Evolutionary conservation across 2,888 invertebrate species (phyloP).

Genomic region (Harpalus rufipes): DNA sequence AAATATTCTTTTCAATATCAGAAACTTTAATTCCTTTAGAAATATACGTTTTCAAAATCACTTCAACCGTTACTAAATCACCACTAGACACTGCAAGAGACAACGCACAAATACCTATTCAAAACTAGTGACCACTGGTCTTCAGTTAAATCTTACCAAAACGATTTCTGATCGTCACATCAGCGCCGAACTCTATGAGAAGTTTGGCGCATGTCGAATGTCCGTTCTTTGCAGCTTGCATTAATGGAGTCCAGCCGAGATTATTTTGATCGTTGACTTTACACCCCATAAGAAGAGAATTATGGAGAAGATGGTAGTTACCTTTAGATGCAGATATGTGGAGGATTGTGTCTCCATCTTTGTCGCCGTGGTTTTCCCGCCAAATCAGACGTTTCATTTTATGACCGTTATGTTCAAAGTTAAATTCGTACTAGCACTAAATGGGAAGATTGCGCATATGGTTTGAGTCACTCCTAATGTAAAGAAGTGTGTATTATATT

Average conservation of each 20-base stretch:
- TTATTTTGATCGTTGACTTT: constrained; percentile 74
- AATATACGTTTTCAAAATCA: constrained; percentile 73
- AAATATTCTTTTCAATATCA: constrained; percentile 73
- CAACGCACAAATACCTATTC: constrained; percentile 74
- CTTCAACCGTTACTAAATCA: constrained; percentile 72
- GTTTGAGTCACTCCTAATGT: no score
- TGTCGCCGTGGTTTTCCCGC: constrained; percentile 24
- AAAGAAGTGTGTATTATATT: no score
- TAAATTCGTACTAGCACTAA: neutral
- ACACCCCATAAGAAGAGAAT: constrained; percentile 49
- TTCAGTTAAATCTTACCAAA: constrained; percentile 72
- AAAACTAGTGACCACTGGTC: constrained; percentile 53
- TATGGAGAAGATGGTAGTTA: constrained; percentile 20
- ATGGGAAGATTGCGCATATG: neutral
- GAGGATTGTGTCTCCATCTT: constrained; percentile 71
- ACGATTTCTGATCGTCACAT: constrained; percentile 73
- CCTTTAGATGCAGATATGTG: constrained; percentile 73
- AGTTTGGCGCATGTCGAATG: constrained; percentile 72
- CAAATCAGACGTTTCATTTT: constrained; percentile 17
- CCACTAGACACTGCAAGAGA: constrained; percentile 73
- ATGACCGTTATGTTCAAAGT: neutral
- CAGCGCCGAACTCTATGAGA: constrained; percentile 73
- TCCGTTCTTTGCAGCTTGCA: constrained; percentile 75
- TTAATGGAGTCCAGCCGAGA: constrained; percentile 76
- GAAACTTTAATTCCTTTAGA: constrained; percentile 74